Evolutionary conservation across 2,888 invertebrate species (phyloP).

Genomic region (Oconnorella tubifera): DNA sequence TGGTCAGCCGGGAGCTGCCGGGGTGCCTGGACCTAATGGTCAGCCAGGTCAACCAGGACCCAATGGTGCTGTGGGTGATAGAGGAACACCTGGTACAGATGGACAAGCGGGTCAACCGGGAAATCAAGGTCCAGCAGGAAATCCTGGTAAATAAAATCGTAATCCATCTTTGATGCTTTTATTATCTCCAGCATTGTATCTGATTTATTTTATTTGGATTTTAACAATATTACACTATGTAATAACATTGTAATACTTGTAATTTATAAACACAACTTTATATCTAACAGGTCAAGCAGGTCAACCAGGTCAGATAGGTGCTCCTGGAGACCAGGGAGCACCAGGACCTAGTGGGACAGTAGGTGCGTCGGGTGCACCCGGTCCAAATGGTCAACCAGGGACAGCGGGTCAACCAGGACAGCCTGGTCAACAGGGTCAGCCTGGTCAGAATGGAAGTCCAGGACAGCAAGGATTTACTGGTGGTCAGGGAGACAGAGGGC

Average conservation of each 20-base stretch:
- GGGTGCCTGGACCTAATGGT: constrained; percentile 21
- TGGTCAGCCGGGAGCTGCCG: constrained; percentile 18
- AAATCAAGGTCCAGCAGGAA: constrained; percentile 60
- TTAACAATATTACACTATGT: no score
- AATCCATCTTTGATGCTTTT: neutral
- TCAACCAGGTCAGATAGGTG: constrained; percentile 16
- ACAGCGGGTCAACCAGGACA: constrained; percentile 19
- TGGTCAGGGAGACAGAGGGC: constrained; percentile 10
- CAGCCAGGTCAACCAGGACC: constrained; percentile 60
- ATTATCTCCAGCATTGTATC: no score
- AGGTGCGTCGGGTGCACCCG: constrained; percentile 14
- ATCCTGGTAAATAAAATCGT: constrained; percentile 55
- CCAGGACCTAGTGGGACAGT: constrained; percentile 9
- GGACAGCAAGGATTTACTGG: constrained; percentile 10
- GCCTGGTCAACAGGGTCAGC: constrained; percentile 29
- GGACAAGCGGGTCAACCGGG: constrained; percentile 4
- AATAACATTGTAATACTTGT: neutral
- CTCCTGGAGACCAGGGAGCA: constrained; percentile 19
- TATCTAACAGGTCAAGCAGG: neutral
- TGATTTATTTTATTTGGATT: no score
- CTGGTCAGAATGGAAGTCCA: constrained; percentile 21
- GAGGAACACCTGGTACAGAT: neutral
- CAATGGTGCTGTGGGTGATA: neutral
- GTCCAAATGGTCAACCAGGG: constrained; percentile 14
- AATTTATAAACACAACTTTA: constrained; percentile 14